These are phyloP conservation scores for Typhlichthys eigenmanni DNA, from an alignment of 2,797 vertebrate species.

Conservation along the genomic window DNA sequence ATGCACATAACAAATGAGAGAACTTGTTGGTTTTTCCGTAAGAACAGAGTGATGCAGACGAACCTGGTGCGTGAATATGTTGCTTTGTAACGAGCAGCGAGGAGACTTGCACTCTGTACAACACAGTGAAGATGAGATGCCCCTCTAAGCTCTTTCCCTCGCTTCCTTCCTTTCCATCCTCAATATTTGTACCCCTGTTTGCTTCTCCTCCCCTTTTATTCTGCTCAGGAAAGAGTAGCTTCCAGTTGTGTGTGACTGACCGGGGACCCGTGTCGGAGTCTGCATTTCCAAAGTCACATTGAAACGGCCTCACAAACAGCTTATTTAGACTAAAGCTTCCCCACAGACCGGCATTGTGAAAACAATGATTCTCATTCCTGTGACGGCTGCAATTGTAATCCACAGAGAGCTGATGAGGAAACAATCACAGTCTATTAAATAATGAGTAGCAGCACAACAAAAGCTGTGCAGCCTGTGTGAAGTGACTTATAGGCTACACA, in stretches of 20 bases:
- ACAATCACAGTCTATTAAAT: conserved; percentile 64
- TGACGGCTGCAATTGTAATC: conserved; percentile 60
- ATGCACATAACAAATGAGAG: conserved; percentile 35
- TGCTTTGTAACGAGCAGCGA: conserved; percentile 53
- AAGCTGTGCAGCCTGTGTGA: conserved; percentile 40
- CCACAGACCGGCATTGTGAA: conserved; percentile 37
- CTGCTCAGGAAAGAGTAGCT: conserved; percentile 37
- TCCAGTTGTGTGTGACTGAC: conserved; percentile 57
- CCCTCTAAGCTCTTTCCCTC: conserved; percentile 58
- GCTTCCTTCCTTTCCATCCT: conserved; percentile 35
- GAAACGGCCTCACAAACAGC: conserved; percentile 42
- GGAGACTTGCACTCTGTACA: conserved; percentile 49
- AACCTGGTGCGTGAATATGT: conserved; percentile 52
- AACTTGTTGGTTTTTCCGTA: conserved; percentile 37
- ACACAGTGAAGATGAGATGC: conserved; percentile 61
- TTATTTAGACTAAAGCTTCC: conserved; percentile 40
- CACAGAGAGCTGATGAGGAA: conserved; percentile 62
- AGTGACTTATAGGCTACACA: background rate
- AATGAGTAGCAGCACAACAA: conserved; percentile 55
- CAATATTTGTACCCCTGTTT: conserved; percentile 33
- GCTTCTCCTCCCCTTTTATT: conserved; percentile 32
- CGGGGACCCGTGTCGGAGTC: conserved; percentile 35
- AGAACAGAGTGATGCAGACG: conserved; percentile 27
- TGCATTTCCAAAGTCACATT: conserved; percentile 46
- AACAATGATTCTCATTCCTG: conserved; percentile 54